Evolutionary conservation across 2,797 vertebrate species (phyloP).

Genomic region (Saxicola maurus): DNA sequence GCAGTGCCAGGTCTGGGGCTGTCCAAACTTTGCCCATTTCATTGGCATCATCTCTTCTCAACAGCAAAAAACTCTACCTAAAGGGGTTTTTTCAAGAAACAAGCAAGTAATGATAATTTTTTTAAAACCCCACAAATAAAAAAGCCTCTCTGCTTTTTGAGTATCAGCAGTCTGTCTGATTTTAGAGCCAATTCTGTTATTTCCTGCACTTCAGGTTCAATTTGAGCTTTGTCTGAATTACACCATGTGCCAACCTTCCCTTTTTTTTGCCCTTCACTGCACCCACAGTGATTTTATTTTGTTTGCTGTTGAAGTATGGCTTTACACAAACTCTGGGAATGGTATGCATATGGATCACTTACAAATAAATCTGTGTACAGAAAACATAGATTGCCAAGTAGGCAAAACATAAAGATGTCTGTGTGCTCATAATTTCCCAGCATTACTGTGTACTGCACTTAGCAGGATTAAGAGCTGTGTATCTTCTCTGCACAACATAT

Average conservation of each 20-base stretch:
- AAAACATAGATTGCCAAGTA: slow-evolving; percentile 43
- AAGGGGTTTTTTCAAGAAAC: background rate
- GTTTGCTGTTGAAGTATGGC: background rate
- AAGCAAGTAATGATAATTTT: background rate
- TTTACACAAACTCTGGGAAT: background rate
- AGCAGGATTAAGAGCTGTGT: slow-evolving; percentile 4
- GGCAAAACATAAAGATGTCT: slow-evolving; percentile 49
- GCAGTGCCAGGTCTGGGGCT: background rate
- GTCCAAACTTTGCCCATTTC: background rate
- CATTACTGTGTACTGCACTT: background rate
- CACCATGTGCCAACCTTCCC: background rate
- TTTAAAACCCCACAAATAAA: background rate
- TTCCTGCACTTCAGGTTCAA: background rate
- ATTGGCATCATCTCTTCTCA: background rate
- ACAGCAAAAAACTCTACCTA: background rate
- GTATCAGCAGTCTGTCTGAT: background rate
- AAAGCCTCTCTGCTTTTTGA: background rate
- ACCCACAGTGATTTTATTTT: background rate
- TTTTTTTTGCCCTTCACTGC: background rate
- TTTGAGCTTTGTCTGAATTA: background rate
- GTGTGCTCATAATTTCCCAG: background rate
- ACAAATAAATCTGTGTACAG: slow-evolving; percentile 44
- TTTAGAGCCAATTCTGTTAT: background rate
- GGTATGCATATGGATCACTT: slow-evolving; percentile 29
- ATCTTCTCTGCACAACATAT: background rate